Evolutionary conservation across 1,140 invertebrate genomes (phyloP), one percentile per base, ranked within the genome.

Genomic region (Heliothis virescens): DNA sequence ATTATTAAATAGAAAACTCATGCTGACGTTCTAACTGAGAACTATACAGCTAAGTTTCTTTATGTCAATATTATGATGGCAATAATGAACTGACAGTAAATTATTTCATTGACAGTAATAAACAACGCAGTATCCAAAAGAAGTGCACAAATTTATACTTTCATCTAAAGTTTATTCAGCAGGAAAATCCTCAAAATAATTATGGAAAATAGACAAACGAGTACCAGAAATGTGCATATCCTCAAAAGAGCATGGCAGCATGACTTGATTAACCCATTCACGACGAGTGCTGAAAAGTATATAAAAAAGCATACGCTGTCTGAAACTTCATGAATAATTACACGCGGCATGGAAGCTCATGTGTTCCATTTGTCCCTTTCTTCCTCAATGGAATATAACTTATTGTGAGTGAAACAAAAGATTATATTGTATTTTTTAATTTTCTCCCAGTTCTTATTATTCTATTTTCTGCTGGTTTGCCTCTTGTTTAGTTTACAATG

Each of bases 211-310:
- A 67, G 41, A 67, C 2, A 67, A 67, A 67, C 16, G 41, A 48
- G 41, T 67, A 21, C 34, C 41, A 67, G 63, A 47, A 67, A 48
- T 67, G 63, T 18, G 48, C 41, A 67, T 18, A 18, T 21, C 41
- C 41, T 67, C 9, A 67, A 67, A 71, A 71, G 67, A 71, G 67
- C 21, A 63, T 53, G 15, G 4, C 13, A 67, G 67, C 47, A 53
- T 71, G 48, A 71, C 47, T 71, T 71, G 67, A 71, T 71, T 71
- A 71, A 71, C 48, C 67, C 21, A 71, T 71, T 71, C 67, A 71
- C 11, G 12, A 71, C 48, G 67, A 71, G 48, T 29, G 48, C 52
- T 71, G 67, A 71, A 71, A 71, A 53, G 67, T 71, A 71, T 53
- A 71, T 71, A 71, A 71, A 63, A 71, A 71, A 52, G 67, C 67